Evolutionary conservation across 2,113 vertebrate genomes (phyloP), one percentile per base, ranked within the genome.

Genomic region (Aptenodytes forsteri): DNA sequence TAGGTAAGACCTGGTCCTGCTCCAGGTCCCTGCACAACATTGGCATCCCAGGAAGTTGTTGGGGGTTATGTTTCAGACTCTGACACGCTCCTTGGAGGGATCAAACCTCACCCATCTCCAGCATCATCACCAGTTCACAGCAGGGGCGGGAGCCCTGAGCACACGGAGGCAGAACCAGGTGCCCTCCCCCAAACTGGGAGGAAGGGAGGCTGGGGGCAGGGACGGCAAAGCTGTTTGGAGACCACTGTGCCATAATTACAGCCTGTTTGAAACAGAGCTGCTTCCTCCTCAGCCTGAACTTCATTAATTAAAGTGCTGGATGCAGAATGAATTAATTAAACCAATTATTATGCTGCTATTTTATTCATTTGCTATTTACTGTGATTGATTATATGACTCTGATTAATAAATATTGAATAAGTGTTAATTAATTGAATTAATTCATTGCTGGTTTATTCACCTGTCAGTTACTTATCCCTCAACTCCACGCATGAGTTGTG

Each of bases 381-480:
- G 85, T 88, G 93, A 72, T 62, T 66, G 87, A 96, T 93, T 69
- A 34, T 49, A 30, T 56, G 40, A 49, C 27, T 92, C 82, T 36
- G 62, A 65, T 90, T 96, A 91, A 97, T 95, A 97, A 96, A 97
- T 91, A 97, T 85, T 85, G 90, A 91, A 52, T 40, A 81, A 91
- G 44, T 64, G 47, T n/a, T 94, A 83, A 95, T 88, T 87, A 96
- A 94, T 61, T 61, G 34, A 61, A 93, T 88, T 69, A 88, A 93
- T 88, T 65, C 5, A 36, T n/a, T 1, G 3, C 78, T 62, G 25
- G 14, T 56, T 95, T 94, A 65, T 95, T 86, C 47, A 46, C 29
- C 66, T 40, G 30, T 34, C 79, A n/a, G 59, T 67, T 75, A 83
- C 40, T 70, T 26, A n/a, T 47, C 52, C 82, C 85, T 83, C 56